phyloP scores from a whole-genome alignment of 2,888 invertebrate genomes.

The Andrena marginata region DNA sequence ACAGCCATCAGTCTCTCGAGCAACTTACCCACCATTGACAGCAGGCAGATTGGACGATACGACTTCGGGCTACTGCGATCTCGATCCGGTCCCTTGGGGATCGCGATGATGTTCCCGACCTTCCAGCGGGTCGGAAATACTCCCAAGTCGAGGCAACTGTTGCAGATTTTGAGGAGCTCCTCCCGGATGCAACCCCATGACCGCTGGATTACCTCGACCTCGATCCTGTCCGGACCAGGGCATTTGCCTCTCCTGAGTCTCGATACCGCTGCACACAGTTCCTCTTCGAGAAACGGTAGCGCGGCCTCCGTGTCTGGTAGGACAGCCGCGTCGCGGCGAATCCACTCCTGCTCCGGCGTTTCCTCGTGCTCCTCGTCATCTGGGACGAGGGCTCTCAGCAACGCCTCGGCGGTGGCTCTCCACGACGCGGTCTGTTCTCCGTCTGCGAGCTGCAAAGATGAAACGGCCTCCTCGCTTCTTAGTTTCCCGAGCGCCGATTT shows the following conservation, averaged over 20 bases:
- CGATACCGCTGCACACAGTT: not conserved
- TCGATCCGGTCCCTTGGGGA: too few relatives aligned
- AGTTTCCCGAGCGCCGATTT: not conserved
- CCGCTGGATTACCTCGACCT: not conserved
- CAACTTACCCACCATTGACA: not conserved
- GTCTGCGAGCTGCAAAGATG: not conserved
- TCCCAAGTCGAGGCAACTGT: not conserved
- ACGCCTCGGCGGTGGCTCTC: not conserved
- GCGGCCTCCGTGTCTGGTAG: not conserved
- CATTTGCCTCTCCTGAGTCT: not conserved
- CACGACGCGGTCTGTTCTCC: not conserved
- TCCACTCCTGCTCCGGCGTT: not conserved
- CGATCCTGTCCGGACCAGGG: not conserved
- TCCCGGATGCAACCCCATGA: not conserved
- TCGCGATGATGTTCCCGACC: too few relatives aligned
- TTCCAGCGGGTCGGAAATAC: not conserved
- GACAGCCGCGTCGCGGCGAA: not conserved
- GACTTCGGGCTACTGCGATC: too few relatives aligned
- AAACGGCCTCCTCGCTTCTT: not conserved
- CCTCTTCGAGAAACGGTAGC: not conserved
- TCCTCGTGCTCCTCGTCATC: too few relatives aligned
- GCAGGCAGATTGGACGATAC: too few relatives aligned
- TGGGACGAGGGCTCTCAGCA: not conserved
- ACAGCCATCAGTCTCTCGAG: constrained; percentile 1
- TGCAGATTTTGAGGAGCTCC: not conserved